Conservation (phyloP, 1,140 invertebrate genomes). For the Eumeta japonica region DNA sequence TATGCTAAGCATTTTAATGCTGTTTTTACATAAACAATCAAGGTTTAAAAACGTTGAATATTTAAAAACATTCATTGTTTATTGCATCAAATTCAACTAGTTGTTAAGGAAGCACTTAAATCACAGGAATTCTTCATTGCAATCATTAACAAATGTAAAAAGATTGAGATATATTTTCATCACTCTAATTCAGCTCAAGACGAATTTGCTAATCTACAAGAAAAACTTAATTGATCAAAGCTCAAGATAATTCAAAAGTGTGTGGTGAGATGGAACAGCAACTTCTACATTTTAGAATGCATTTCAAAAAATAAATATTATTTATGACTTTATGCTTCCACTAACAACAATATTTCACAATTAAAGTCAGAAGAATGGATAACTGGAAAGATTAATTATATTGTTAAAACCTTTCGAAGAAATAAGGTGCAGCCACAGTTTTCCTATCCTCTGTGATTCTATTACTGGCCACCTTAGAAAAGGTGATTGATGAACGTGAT, state of each 20-base stretch:
- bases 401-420: slow-evolving; percentile 18
- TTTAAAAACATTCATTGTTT: slow-evolving; percentile 13
- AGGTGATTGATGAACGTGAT: slow-evolving; percentile 13
- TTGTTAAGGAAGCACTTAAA: slow-evolving; percentile 12
- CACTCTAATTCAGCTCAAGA: too few relatives aligned
- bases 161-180: too few relatives aligned
- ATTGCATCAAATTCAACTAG: slow-evolving; percentile 12
- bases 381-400: slow-evolving; percentile 14
- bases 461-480: slow-evolving; percentile 16
- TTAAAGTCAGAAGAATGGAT: slow-evolving; percentile 18
- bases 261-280: too few relatives aligned
- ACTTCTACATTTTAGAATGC: slow-evolving; percentile 15
- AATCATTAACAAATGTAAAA: too few relatives aligned
- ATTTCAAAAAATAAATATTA: slow-evolving; percentile 17
- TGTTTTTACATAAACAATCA: too few relatives aligned
- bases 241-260: too few relatives aligned
- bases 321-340: slow-evolving; percentile 16
- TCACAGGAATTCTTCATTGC: slow-evolving; percentile 15
- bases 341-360: too few relatives aligned
- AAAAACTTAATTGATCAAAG: too few relatives aligned
- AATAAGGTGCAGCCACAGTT: slow-evolving; percentile 16
- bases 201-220: too few relatives aligned
- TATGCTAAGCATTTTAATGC: too few relatives aligned
- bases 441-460: slow-evolving; percentile 18
- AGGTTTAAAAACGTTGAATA: too few relatives aligned